Conservation (phyloP, 2,797 vertebrate genomes). For the Glossophaga mutica region DNA sequence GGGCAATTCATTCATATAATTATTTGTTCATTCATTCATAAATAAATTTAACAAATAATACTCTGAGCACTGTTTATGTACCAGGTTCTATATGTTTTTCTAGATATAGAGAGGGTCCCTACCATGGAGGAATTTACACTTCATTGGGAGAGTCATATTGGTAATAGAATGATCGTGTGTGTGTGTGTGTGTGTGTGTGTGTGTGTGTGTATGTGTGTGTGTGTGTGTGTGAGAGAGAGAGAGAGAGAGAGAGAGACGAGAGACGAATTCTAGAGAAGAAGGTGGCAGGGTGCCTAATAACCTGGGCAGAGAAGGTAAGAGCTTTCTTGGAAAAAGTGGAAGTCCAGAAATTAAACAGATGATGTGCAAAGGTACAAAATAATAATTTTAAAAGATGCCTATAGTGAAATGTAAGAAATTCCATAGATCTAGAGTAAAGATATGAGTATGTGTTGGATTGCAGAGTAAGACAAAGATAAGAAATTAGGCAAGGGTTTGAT, state of each 20-base stretch:
- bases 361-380: neutral
- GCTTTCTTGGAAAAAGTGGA: neutral
- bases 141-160: neutral
- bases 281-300: neutral
- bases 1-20: neutral
- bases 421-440: neutral
- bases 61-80: neutral
- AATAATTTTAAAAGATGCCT: neutral
- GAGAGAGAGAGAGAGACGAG: neutral
- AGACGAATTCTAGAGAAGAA: neutral
- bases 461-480: neutral
- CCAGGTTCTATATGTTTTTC: neutral
- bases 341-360: neutral
- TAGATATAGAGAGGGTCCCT: neutral
- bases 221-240: neutral
- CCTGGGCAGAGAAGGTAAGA: fast-evolving
- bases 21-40: neutral
- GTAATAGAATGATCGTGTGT: neutral
- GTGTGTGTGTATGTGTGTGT: neutral
- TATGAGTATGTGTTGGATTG: too few species aligned
- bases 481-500: neutral
- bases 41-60: neutral
- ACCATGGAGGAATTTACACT: neutral
- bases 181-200: neutral
- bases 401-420: neutral